phyloP scores from a whole-genome alignment of 2,797 vertebrate species.

The Ambastaia sidthimunki region DNA sequence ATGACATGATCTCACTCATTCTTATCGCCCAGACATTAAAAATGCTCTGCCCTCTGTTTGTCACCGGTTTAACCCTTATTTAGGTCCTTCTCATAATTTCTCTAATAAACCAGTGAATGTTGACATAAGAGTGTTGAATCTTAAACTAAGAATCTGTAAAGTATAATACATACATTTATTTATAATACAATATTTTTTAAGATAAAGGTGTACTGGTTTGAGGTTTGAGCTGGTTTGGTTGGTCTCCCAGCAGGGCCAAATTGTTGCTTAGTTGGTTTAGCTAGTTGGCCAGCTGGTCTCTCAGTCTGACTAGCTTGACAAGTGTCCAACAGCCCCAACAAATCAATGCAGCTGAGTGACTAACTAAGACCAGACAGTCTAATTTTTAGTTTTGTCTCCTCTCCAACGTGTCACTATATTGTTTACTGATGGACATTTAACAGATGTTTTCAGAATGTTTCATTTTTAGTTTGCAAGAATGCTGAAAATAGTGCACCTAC shows the following conservation, averaged over 20 bases:
- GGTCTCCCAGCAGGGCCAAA: not conserved
- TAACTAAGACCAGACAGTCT: not conserved
- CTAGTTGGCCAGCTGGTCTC: not conserved
- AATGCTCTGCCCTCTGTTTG: slow-evolving; percentile 3
- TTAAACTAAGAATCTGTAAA: not conserved
- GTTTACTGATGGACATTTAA: not conserved
- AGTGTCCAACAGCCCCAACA: not conserved
- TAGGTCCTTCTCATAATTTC: not conserved
- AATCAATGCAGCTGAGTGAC: not conserved
- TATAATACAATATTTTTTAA: not conserved
- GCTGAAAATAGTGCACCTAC: not conserved
- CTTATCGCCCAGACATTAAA: slow-evolving; percentile 24
- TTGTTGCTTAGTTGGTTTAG: not conserved
- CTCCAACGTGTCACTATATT: not conserved
- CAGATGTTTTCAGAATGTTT: slow-evolving; percentile 19
- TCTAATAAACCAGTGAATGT: not conserved
- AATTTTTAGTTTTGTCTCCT: not conserved
- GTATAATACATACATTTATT: no score
- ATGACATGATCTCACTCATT: slow-evolving; percentile 27
- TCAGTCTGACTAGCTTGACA: not conserved
- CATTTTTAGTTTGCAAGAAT: not conserved
- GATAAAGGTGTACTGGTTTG: not conserved
- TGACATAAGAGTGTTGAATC: not conserved
- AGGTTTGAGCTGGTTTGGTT: not conserved
- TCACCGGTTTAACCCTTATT: not conserved